phyloP scores from a whole-genome alignment of 1,140 invertebrate genomes.

The Manduca sexta region DNA sequence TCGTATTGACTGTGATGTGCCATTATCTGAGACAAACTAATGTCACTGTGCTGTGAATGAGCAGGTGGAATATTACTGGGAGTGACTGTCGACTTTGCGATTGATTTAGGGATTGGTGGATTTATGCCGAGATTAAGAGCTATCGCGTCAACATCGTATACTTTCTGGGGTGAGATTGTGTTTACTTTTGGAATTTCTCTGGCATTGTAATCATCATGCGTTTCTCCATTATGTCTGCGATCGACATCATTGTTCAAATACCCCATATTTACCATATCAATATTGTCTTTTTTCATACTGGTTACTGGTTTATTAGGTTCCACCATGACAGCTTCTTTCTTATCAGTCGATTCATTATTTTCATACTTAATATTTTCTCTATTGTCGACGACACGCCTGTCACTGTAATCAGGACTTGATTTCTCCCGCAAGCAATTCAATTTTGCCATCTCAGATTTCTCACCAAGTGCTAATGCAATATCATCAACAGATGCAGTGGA shows the following conservation, averaged over 20 bases:
- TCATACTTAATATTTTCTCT: constrained; percentile 29
- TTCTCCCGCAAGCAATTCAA: constrained; percentile 44
- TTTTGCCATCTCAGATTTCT: constrained; percentile 54
- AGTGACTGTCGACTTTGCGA: constrained; percentile 27
- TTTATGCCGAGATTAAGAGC: constrained; percentile 57
- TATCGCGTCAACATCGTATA: constrained; percentile 50
- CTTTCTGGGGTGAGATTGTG: constrained; percentile 34
- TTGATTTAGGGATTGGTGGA: constrained; percentile 38
- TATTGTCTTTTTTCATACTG: constrained; percentile 48
- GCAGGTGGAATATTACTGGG: constrained; percentile 47
- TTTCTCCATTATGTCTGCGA: constrained; percentile 29
- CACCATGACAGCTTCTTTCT: background rate
- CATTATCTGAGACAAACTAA: constrained; percentile 42
- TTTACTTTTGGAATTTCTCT: constrained; percentile 32
- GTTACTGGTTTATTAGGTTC: constrained; percentile 28
- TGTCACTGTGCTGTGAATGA: constrained; percentile 41
- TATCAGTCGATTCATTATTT: constrained; percentile 28
- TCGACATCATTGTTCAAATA: constrained; percentile 53
- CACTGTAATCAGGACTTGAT: constrained; percentile 25
- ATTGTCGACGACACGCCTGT: constrained; percentile 23
- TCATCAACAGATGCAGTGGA: constrained; percentile 45
- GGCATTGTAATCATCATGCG: constrained; percentile 26
- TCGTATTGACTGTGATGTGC: constrained; percentile 56
- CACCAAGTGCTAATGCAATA: constrained; percentile 51
- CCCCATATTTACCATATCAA: constrained; percentile 69